Evolutionary conservation across 2,888 invertebrate species (phyloP), one percentile per base, ranked within the genome.

Genomic region (Fissipunctia ypsillon): DNA sequence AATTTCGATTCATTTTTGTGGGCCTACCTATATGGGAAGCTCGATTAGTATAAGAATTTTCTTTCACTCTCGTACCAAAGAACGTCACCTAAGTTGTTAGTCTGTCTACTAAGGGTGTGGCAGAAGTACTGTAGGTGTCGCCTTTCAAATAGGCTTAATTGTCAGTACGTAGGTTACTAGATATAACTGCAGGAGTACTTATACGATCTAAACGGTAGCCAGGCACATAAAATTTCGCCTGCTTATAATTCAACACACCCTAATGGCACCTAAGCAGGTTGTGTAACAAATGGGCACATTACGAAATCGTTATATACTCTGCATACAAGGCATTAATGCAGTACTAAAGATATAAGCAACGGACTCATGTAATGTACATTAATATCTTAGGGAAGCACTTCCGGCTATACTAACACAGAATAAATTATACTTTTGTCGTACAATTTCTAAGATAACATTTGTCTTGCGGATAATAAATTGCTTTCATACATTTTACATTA

Each of bases 241-340:
- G 69, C 50, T 81, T 83, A 52, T 69, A 75, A 81, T 81, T 83
- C 81, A 66, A 75, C 74, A 45, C 79, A 83, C 80, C 83, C 68
- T 69, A 63, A 66, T 78, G 68, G 68, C 69, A 57, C 50, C 56
- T 59, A 83, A 81, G 65, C 57, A 71, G 52, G 48, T 81, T 79
- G 59, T 50, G 71, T 61, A 81, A 81, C 57, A 48, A 79, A 66
- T 78, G 57, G 35, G 35, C 59, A 69, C 64, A 59, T 81, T 83
- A 71, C 59, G 56, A 79, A 66, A 81, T 75, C 52, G 25, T 61
- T 69, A 54, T 71, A 75, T 74, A 68, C 70, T 74, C 57, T 38
- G 74, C 83, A 82, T 71, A 83, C 65, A 68, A 67, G 67, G 35
- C 59, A 64, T 65, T 68, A 70, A n/a, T n/a, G n/a, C n/a, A 65